Conservation (phyloP, 2,888 invertebrate genomes). For the Ctena decussata region DNA sequence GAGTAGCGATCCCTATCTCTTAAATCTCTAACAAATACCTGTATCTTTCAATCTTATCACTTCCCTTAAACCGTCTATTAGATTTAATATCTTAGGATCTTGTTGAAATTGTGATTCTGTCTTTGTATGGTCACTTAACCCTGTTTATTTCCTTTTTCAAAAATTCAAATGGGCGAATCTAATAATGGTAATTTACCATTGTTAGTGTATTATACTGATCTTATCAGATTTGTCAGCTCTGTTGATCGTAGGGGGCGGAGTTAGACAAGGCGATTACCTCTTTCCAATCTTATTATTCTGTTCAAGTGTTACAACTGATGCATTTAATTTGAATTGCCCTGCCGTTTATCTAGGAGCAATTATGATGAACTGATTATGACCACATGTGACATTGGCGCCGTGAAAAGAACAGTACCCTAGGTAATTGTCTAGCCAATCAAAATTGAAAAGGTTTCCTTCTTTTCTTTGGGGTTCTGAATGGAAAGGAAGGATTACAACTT, state of each 20-base stretch:
- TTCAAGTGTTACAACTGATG: slow-evolving; percentile 53
- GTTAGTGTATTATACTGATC: slow-evolving; percentile 53
- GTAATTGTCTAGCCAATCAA: slow-evolving; percentile 66
- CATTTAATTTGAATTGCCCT: slow-evolving; percentile 65
- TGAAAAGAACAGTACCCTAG: slow-evolving; percentile 50
- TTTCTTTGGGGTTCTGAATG: not conserved
- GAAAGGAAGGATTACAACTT: slow-evolving; percentile 40
- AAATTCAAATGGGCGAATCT: slow-evolving; percentile 60
- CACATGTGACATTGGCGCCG: slow-evolving; percentile 60
- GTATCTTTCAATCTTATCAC: slow-evolving; percentile 43
- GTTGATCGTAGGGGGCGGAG: slow-evolving; percentile 60
- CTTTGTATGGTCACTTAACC: slow-evolving; percentile 47
- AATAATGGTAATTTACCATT: slow-evolving; percentile 64
- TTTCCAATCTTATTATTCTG: slow-evolving; percentile 41
- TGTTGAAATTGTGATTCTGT: slow-evolving; percentile 6
- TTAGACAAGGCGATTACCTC: slow-evolving; percentile 44
- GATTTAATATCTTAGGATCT: slow-evolving; percentile 48
- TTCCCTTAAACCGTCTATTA: slow-evolving; percentile 59
- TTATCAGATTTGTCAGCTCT: slow-evolving; percentile 48
- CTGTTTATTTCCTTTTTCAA: slow-evolving; percentile 58
- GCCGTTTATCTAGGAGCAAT: slow-evolving; percentile 63
- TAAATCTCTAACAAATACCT: slow-evolving; percentile 7
- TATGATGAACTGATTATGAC: slow-evolving; percentile 57
- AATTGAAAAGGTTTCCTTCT: slow-evolving; percentile 34
- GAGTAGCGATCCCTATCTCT: slow-evolving; percentile 1